Base-by-base conservation (phyloP, 64 coral and sea anemone genomes). In the Pocillopora verrucosa region DNA sequence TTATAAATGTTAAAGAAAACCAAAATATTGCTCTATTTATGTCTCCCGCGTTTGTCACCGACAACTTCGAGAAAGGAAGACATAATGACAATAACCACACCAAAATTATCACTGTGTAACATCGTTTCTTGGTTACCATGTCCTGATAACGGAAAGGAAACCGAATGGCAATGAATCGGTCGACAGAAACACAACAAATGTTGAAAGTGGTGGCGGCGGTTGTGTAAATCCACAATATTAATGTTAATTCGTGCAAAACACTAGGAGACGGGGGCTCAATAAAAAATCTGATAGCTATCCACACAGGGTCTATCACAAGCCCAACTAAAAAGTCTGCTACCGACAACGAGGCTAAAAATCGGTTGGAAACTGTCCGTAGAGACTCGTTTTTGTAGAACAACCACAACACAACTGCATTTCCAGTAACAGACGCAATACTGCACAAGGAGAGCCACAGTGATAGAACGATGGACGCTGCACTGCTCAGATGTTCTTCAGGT, bases 101-200 rank as follows among this genome's bases (percentile, higher is more conserved):
- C 16, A 45, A 38, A 38, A 56, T 76, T 13, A 76, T 56, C 74
- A 45, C 34, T 19, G 36, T 17, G 12, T 76, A 36, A 76, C 74
- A 76, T 76, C 15, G 20, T 41, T 45, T 4, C 36, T 51, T 56
- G 74, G 67, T 86, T 65, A 86, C 24, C 5, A 86, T 51, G 41
- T 51, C 16, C 41, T 73, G 26, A 61, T 86, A 86, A 69, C 83
- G 83, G 22, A 86, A 56, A 56, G 83, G 83, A 86, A 72, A 72
- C 16, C 38, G 37, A 69, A 86, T 59, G 15, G 67, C 83, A 56
- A 86, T 73, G 41, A 69, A 86, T 12, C 83, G 37, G 65, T 86
- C 67, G 6, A 86, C 83, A 58, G 64, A 72, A 35, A 86, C 83
- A 57, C 64, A 58, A 22, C 64, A 86, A 37, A 86, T 22, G 83